Conservation (phyloP, 2,113 vertebrate genomes). For the Pteropus alecto region DNA sequence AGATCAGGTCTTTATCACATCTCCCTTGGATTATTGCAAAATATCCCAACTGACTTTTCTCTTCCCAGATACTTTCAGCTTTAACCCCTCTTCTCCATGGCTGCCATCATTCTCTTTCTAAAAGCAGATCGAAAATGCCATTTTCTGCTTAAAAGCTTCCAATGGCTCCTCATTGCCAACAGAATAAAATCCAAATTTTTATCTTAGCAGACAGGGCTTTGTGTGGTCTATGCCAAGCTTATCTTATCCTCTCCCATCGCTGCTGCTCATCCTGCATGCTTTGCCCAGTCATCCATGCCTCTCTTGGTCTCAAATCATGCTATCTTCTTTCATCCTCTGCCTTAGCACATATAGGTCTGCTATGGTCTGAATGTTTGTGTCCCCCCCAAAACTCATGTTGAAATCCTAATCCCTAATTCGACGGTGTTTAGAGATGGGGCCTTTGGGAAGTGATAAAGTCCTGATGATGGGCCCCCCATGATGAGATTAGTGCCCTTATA, state of each 20-base stretch:
- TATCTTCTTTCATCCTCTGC: background rate
- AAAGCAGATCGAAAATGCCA: background rate
- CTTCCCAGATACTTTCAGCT: background rate
- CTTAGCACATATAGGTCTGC: background rate
- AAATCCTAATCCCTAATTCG: background rate
- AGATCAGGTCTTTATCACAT: background rate
- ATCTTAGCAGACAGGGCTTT: background rate
- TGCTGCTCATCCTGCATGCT: fast-evolving
- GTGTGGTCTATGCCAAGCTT: background rate
- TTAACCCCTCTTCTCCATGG: background rate
- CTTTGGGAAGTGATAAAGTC: background rate
- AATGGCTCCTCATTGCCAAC: background rate
- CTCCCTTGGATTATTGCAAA: background rate
- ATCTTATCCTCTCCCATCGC: background rate
- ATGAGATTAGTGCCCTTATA: background rate
- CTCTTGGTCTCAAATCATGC: background rate
- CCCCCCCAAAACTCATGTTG: background rate
- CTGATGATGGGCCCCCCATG: background rate
- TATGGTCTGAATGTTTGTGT: background rate
- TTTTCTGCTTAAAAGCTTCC: conserved; percentile 30
- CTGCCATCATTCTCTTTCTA: background rate
- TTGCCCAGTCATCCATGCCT: background rate
- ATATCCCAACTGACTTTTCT: background rate
- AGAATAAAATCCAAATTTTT: background rate
- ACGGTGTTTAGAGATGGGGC: background rate